Conservation (phyloP, 1,140 invertebrate species). For the Psix sp. region DNA sequence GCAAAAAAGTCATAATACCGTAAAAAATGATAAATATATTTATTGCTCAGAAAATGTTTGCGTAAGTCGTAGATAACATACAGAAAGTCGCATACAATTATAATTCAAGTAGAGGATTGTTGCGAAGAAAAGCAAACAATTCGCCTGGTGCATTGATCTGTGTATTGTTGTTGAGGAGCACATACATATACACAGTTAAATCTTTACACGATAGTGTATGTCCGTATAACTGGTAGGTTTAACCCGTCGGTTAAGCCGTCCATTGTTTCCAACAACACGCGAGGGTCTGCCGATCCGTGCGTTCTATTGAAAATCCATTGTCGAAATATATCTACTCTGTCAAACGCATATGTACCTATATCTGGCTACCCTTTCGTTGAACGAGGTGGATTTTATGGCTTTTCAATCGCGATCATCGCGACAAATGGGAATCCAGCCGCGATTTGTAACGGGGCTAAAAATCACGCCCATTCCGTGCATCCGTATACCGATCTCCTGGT, state of each 20-base stretch:
- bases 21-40: no score
- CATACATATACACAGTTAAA: conserved; percentile 16
- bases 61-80: no score
- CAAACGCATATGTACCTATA: conserved; percentile 74
- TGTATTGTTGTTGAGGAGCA: not conserved
- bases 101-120: no score
- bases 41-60: no score
- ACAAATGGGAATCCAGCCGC: conserved; percentile 56
- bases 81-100: no score
- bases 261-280: conserved; percentile 71
- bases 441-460: conserved; percentile 58
- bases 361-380: conserved; percentile 73
- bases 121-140: no score
- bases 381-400: conserved; percentile 72
- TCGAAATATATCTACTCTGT: conserved; percentile 75
- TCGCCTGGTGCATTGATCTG: no score
- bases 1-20: no score
- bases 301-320: conserved; percentile 74
- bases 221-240: conserved; percentile 52
- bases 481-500: conserved; percentile 33
- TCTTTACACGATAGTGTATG: conserved; percentile 60
- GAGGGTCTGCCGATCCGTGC: conserved; percentile 69
- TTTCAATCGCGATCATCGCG: conserved; percentile 67
- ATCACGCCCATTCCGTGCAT: conserved; percentile 55
- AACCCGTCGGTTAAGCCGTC: conserved; percentile 66